Conservation (phyloP, 2,797 vertebrate species). For the Bradypus variegatus region DNA sequence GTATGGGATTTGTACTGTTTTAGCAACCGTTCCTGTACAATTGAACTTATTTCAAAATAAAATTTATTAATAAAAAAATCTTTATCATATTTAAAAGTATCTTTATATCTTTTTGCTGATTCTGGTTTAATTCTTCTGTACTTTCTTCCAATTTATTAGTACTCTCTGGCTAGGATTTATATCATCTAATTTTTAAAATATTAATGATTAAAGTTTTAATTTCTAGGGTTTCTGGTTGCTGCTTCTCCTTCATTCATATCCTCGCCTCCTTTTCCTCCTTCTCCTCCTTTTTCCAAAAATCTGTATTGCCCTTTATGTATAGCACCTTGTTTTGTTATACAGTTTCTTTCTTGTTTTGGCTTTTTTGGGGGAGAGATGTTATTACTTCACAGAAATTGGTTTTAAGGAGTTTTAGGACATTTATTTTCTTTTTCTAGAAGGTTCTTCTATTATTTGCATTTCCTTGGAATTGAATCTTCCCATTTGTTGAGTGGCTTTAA, state of each 20-base stretch:
- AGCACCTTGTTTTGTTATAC: neutral
- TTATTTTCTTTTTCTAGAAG: slow-evolving; percentile 18
- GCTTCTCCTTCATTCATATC: neutral
- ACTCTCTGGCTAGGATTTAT: neutral
- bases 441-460: neutral
- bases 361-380: neutral
- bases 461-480: neutral
- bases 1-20: no score
- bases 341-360: neutral
- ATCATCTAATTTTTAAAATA: neutral
- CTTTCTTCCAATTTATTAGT: neutral
- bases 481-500: neutral
- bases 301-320: neutral
- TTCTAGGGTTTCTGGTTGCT: neutral
- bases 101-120: neutral
- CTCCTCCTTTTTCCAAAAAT: neutral
- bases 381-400: neutral
- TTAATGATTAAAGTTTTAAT: neutral
- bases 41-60: no score
- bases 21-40: no score
- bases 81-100: neutral
- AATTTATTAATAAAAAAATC: no score
- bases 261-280: neutral
- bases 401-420: neutral
- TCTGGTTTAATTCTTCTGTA: neutral